Conservation (phyloP, 1,140 invertebrate genomes). For the Neuroterus valhalla region DNA sequence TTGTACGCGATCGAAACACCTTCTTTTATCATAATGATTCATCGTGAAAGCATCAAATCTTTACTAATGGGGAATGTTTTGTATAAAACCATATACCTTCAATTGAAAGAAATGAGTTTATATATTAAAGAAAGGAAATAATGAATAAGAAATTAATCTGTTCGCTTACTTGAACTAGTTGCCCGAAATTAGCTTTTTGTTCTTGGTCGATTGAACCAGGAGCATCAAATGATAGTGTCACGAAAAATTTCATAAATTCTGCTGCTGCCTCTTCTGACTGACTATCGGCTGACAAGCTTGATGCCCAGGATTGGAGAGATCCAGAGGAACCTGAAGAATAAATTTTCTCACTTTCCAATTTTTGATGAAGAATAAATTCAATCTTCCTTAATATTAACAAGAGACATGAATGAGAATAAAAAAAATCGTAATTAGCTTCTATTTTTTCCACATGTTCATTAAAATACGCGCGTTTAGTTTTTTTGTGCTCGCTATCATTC, state of each 20-base stretch:
- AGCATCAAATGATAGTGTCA: conserved; percentile 80
- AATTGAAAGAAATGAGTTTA: too few species aligned
- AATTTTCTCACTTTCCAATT: background rate
- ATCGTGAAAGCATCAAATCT: too few species aligned
- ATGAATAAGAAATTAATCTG: background rate
- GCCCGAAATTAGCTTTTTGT: conserved; percentile 82
- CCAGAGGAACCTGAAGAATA: conserved; percentile 77
- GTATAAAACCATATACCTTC: too few species aligned
- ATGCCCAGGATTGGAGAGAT: conserved; percentile 84
- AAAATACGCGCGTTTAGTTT: too few species aligned
- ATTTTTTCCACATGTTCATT: too few species aligned
- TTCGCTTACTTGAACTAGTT: conserved; percentile 75
- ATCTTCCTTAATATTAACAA: background rate
- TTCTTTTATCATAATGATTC: too few species aligned
- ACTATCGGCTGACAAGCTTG: conserved; percentile 82
- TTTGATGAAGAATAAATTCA: background rate
- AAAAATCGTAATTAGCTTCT: too few species aligned
- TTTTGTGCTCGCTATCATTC: too few species aligned
- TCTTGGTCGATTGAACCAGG: conserved; percentile 77
- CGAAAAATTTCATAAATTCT: conserved; percentile 85
- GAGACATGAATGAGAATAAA: too few species aligned
- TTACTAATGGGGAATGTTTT: too few species aligned
- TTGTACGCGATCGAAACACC: too few species aligned
- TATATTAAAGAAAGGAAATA: background rate
- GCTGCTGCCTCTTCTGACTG: conserved; percentile 82